Conservation (phyloP, 2,113 vertebrate genomes). For the Semnornis frantzii region DNA sequence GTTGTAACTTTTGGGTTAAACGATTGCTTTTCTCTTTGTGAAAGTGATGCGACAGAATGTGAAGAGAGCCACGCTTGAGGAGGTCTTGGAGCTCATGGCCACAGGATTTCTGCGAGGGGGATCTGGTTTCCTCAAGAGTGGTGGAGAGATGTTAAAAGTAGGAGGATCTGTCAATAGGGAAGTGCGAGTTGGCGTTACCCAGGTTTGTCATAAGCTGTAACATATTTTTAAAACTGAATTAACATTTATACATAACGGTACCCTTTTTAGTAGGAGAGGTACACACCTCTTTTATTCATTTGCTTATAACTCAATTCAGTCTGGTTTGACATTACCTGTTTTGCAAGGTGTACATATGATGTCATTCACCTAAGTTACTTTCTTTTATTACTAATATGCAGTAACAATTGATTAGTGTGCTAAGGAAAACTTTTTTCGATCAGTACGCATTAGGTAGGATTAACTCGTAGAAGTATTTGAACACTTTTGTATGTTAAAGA, state of each 20-base stretch:
- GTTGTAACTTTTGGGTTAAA: neutral
- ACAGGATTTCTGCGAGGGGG: conserved; percentile 96
- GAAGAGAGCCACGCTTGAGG: conserved; percentile 93
- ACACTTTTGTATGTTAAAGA: neutral
- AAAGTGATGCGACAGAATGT: conserved; percentile 99
- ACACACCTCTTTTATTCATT: neutral
- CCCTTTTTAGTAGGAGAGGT: neutral
- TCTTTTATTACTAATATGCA: neutral
- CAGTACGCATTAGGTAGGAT: neutral
- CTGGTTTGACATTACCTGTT: neutral
- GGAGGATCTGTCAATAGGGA: conserved; percentile 96
- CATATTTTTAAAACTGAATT: neutral
- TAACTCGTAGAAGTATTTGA: neutral
- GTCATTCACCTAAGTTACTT: neutral
- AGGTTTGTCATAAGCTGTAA: conserved; percentile 81
- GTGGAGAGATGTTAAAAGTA: conserved; percentile 98
- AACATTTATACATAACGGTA: neutral
- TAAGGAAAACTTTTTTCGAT: neutral
- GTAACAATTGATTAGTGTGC: neutral
- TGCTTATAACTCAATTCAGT: neutral
- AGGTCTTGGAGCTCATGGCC: conserved; percentile 97
- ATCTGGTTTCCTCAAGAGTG: conserved; percentile 96
- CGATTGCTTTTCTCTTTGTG: neutral
- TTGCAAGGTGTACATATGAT: neutral
- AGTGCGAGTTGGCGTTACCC: conserved; percentile 97